A percentile compares a stretch with the other conserved stretches of the same genome.
Evolutionary conservation across 2,888 invertebrate species (phyloP).

Genomic region (Nipponacmea schrenckii): DNA sequence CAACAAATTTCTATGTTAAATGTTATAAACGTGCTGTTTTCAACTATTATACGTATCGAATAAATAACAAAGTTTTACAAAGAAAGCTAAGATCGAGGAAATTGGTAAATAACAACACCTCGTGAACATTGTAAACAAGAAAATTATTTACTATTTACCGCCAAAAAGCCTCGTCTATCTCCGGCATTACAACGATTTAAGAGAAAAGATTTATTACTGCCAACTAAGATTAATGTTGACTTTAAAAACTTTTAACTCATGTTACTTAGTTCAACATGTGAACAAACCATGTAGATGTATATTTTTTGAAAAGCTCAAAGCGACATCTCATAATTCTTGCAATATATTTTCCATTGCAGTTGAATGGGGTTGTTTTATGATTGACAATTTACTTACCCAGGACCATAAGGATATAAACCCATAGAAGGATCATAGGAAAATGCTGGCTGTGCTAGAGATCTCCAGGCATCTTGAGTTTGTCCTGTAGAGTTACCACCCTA

Average conservation of each 20-base stretch:
- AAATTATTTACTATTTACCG: neutral
- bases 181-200: neutral
- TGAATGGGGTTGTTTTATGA: too few relatives aligned
- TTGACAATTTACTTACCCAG: neutral
- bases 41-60: neutral
- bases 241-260: neutral
- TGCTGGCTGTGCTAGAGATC: slow-evolving; percentile 1
- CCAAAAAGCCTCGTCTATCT: neutral
- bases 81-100: neutral
- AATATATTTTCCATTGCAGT: too few relatives aligned
- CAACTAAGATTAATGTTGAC: neutral
- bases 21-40: slow-evolving; percentile 3
- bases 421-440: slow-evolving; percentile 3
- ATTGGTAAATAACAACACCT: slow-evolving; percentile 8
- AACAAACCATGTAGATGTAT: too few relatives aligned
- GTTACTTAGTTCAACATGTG: too few relatives aligned
- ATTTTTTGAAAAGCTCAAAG: too few relatives aligned
- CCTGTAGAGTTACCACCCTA: neutral
- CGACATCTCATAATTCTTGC: too few relatives aligned
- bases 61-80: slow-evolving; percentile 2
- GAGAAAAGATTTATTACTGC: neutral
- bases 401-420: slow-evolving; percentile 1
- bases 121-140: slow-evolving; percentile 8
- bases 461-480: neutral
- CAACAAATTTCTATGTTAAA: neutral